phyloP scores from a whole-genome alignment of 2,113 vertebrate genomes.

The Fulmarus glacialis region DNA sequence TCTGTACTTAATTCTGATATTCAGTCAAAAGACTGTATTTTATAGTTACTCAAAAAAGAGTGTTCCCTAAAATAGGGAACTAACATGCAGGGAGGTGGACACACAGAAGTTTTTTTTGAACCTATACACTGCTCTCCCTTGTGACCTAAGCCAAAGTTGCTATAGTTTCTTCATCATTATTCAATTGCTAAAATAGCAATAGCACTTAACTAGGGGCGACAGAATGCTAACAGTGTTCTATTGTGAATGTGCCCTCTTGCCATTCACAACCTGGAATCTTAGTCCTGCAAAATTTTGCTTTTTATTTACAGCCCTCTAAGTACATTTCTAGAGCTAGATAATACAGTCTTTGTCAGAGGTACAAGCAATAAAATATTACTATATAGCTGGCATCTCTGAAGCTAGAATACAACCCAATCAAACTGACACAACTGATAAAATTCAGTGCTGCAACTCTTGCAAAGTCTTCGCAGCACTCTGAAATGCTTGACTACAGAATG shows the following conservation, averaged over 20 bases:
- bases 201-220: background rate
- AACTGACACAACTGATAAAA: constrained; percentile 34
- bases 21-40: background rate
- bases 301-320: constrained; percentile 24
- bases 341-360: background rate
- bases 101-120: background rate
- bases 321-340: background rate
- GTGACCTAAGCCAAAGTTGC: background rate
- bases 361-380: background rate
- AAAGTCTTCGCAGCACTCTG: background rate
- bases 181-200: background rate
- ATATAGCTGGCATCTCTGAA: background rate
- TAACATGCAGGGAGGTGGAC: background rate
- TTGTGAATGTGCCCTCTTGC: background rate
- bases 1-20: background rate
- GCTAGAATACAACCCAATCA: background rate
- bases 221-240: background rate
- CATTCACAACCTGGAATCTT: background rate
- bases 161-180: background rate
- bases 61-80: background rate
- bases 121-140: background rate
- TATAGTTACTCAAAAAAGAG: background rate
- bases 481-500: background rate
- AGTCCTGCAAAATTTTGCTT: background rate
- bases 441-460: background rate